Base-by-base conservation (phyloP, 2,888 invertebrate genomes). In the Conus canariensis region DNA sequence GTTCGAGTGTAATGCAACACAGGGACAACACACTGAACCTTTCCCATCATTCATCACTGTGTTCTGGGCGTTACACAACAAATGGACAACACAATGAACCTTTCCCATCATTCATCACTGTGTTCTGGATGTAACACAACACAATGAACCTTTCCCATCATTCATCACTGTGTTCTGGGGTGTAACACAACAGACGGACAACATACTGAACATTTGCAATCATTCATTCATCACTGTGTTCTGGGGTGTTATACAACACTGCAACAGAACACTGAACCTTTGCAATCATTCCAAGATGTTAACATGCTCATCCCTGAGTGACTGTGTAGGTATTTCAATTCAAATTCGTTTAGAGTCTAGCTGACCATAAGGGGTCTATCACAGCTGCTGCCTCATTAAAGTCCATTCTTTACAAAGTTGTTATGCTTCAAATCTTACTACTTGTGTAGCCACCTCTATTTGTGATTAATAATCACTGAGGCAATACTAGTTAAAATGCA, bases 121-220 rank as follows among this genome's bases (percentile, higher is more conserved):
- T 94, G 90, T 94, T 95, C 91, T 94, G 95, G 90, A 92, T 95
- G 93, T 89, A 94, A 94, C 67, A 60, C 87, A 30, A 30, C 30
- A 30, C 2, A 30, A 0, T 30, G 30, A 30, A 30, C 30, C 30
- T 30, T 30, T 30, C 30, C 30, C 30, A 30, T 30, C 30, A 30
- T 30, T 30, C 64, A 95, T 93, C 88, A 95, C 95, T 89, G 94
- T 94, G 90, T 94, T 95, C 91, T 94, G 95, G 90, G 92, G 95
- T 95, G 93, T 89, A 94, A 94, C 67, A 60, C 87, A 88, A 90
- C 90, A 89, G 89, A 89, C 64, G 14, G 25, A 80, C 10, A 80
- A 30, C 6, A 30, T 12, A 45, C 10, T 77, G 82, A 22, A 74
- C 25, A 12, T 2, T 30, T 30, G 30, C 30, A 30, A 30, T 30